Percentiles rank a stretch among this genome's conserved stretches.
Evolutionary conservation across 1,140 invertebrate genomes (phyloP).

Genomic region (Lepidurus couesii): DNA sequence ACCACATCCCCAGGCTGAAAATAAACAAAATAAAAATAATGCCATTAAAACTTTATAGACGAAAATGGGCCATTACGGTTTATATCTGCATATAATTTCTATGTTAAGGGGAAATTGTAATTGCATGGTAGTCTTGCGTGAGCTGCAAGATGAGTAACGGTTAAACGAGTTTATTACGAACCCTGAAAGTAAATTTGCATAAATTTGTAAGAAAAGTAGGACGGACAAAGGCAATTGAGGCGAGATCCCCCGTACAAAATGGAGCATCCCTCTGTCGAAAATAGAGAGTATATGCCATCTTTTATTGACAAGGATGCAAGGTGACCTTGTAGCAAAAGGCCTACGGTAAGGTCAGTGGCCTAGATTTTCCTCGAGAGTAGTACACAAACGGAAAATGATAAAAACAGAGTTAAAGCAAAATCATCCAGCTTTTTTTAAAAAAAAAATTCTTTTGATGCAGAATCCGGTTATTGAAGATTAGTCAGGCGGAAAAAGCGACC

Average conservation of each 20-base stretch:
- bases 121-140: background rate
- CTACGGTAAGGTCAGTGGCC: background rate
- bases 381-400: no score
- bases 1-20: slow-evolving; percentile 52
- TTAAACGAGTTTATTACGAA: no score
- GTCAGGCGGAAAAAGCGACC: background rate
- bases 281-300: background rate
- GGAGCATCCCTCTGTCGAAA: background rate
- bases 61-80: background rate
- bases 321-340: background rate
- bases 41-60: background rate
- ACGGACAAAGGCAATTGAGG: no score
- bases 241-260: background rate
- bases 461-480: background rate
- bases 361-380: background rate
- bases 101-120: background rate
- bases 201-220: no score
- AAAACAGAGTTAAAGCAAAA: no score
- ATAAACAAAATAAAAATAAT: background rate
- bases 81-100: background rate
- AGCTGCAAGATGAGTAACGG: no score
- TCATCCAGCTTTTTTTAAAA: no score
- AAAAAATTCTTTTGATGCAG: no score
- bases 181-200: no score
- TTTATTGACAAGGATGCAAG: background rate